Base-by-base conservation (phyloP, 1,140 invertebrate species). In the Drosophila bocki region DNA sequence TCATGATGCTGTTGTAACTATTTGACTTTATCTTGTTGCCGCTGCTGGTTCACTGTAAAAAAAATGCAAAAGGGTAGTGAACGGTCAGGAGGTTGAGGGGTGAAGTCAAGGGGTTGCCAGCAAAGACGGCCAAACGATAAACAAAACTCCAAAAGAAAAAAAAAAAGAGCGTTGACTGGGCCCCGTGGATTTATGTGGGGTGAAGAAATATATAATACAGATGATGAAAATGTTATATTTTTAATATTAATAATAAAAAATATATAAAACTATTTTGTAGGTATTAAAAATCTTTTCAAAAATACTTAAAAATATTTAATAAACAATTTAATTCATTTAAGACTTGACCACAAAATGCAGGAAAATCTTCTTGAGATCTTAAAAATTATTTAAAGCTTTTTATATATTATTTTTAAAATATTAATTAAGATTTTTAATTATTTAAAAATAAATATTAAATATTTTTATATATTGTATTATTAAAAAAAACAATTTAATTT, bases 21-120 rank as follows among this genome's bases (percentile, higher is more conserved):
- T 87, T 87, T 87, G 83, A 87, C 84, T 87, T 87, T 84, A 88
- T 87, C 77, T 80, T 78, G 80, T 77, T 83, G 83, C 78, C 53
- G 72, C 67, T 75, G 60, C 60, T 67, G 65, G 53, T 77, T 74
- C 54, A 48, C 59, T 70, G 83, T 72, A 87, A 83, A 86, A 76
- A 86, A 61, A 72, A 41, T 51, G 48, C 63, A 67, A 44, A 17
- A 32, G 59, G 60, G 41, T 29, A 13, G 19, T 47, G 51, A 12
- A 68, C 45, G n/a, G 54, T 39, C 17, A 17, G 33, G 37, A 22
- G 6, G 6, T 15, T 41, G 39, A 3, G 15, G 32, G 42, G 33
- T 29, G 12, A 19, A 26, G 37, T 29, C 51, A 44, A 39, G 50
- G 44, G 39, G 53, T 35, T 13, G 58, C 19, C 33, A 22, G 53